Base-by-base conservation (phyloP, 2,888 invertebrate genomes). In the Lymantria dispar region DNA sequence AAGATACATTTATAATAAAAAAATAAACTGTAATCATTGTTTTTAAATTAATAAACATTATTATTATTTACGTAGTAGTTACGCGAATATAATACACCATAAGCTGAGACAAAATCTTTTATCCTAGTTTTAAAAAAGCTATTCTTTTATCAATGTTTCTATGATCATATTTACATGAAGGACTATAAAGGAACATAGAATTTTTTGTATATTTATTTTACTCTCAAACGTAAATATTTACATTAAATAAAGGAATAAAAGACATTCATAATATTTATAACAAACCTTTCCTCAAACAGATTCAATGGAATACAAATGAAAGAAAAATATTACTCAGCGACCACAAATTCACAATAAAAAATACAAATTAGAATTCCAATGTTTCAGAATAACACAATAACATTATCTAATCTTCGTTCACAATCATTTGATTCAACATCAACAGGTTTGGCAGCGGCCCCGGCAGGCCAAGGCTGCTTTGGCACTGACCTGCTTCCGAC, bases 401-500 rank as follows among this genome's bases (percentile, higher is more conserved):
- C 63, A 52, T 58, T 60, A 62, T 66, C 54, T 55, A 45, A 60
- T 56, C n/a, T 3, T 40, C 40, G 7, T 14, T 56, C 50, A 44
- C 52, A 56, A 65, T 54, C 63, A 42, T 54, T 65, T 55, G 66
- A 61, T 53, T 56, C 57, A 54, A 50, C 71, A 83, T 78, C 85
- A 86, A 86, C 85, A 86, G 83, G 85, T 86, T 58, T 64, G 66
- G 67, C 60, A 65, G 65, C 51, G 53, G 60, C 56, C 59, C 62
- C 46, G 62, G 31, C 60, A 54, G 71, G 80, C 78, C 79, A 78
- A 81, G 81, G 82, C 78, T 72, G 69, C 72, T 62, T 52, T 78
- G 79, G 76, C 79, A 80, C 77, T 87, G 87, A 87, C 87, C 87
- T 70, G 78, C 55, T 78, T 86, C 50, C 59, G 52, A 59, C 80